These are phyloP conservation scores for Atta texana DNA, from an alignment of 1,140 invertebrate species.

Conservation along the genomic window DNA sequence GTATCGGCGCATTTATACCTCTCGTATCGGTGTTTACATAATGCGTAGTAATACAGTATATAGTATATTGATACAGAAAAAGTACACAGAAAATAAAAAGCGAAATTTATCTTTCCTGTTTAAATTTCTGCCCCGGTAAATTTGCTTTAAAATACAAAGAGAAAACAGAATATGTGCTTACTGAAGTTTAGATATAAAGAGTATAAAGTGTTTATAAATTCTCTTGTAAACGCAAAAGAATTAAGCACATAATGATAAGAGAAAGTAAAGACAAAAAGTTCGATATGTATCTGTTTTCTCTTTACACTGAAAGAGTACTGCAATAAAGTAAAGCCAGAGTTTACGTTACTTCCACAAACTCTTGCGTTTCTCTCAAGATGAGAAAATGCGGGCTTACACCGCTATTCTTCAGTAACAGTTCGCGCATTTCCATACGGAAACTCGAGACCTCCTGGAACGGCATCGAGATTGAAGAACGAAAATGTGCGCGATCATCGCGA, in stretches of 20 bases:
- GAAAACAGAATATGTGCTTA: not conserved
- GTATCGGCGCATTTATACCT: conserved; percentile 22
- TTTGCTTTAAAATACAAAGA: conserved; percentile 19
- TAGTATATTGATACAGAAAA: not conserved
- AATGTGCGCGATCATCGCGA: conserved; percentile 38
- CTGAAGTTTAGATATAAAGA: not conserved
- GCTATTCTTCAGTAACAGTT: not conserved
- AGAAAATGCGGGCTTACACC: conserved; percentile 29
- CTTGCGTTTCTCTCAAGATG: conserved; percentile 4
- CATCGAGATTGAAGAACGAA: conserved; percentile 12
- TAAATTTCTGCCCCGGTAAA: not conserved
- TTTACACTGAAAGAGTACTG: not conserved
- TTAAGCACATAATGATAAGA: not conserved
- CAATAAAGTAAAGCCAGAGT: not conserved
- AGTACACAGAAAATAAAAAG: not conserved
- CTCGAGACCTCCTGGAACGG: not conserved
- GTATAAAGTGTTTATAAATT: not conserved
- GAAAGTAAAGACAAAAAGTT: not conserved
- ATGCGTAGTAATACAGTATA: conserved; percentile 2
- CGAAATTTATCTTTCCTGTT: conserved; percentile 18
- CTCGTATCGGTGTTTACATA: conserved; percentile 35
- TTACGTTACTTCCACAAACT: conserved; percentile 10
- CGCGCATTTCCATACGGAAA: not conserved
- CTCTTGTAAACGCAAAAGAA: not conserved
- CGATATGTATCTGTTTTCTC: conserved; percentile 1